Percentiles rank a stretch among this genome's conserved stretches.
phyloP scores from a whole-genome alignment of 37 sponge, comb jelly and placozoan species.

The Ephydatia muelleri region DNA sequence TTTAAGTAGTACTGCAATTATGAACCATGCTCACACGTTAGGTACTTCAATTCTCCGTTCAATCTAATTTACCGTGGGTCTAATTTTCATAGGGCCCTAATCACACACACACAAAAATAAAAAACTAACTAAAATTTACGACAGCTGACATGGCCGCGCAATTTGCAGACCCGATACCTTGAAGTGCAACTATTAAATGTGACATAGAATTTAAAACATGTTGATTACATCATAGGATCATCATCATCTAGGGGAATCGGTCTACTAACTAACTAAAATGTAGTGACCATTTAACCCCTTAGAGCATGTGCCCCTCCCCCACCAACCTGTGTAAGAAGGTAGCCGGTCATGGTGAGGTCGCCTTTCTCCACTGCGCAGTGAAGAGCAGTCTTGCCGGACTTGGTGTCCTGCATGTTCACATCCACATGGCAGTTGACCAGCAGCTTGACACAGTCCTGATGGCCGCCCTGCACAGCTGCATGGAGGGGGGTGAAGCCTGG shows the following conservation, averaged over 20 bases:
- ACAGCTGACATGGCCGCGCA: background rate
- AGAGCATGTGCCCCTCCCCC: background rate
- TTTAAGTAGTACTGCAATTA: too few species aligned
- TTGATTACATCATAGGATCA: background rate
- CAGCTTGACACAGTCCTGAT: constrained; percentile 52
- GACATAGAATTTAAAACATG: background rate
- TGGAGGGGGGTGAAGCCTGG: constrained; percentile 79
- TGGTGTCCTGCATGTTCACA: constrained; percentile 71
- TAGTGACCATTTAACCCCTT: too few species aligned
- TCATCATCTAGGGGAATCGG: too few species aligned
- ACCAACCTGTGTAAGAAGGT: constrained; percentile 71
- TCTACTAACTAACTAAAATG: too few species aligned
- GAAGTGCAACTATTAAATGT: too few species aligned
- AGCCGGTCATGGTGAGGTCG: constrained; percentile 81
- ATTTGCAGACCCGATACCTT: too few species aligned
- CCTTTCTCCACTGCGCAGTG: constrained; percentile 78
- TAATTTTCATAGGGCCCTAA: too few species aligned
- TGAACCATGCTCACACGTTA: too few species aligned
- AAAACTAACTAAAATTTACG: too few species aligned
- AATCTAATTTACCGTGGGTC: too few species aligned
- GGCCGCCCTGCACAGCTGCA: constrained; percentile 59
- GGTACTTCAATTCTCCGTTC: too few species aligned
- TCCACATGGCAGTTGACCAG: constrained; percentile 58
- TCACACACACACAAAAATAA: too few species aligned
- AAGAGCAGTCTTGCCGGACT: constrained; percentile 81